Evolutionary conservation across 2,113 vertebrate genomes (phyloP), one percentile per base, ranked within the genome.

Genomic region (Phaetusa simplex): DNA sequence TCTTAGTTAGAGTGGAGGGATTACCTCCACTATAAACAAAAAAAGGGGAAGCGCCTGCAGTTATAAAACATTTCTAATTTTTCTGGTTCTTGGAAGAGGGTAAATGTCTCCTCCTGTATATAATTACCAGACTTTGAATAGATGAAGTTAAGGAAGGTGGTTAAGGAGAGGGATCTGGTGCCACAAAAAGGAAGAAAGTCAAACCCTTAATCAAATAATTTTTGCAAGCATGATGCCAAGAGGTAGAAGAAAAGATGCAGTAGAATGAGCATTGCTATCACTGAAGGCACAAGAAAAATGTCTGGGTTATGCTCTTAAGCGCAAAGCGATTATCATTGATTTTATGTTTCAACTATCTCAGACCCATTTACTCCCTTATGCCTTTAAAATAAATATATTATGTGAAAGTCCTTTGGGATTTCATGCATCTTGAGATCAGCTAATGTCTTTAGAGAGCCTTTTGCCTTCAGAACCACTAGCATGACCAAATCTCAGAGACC

Each of bases 311-410:
- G 24, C 22, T 91, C 26, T 76, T 95, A 93, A 94, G 49, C 69
- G 49, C 20, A 94, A 79, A 79, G n/a, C 34, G 50, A 80, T 95
- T 89, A 89, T 69, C 49, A 87, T 82, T 94, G 66, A 59, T 89
- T 93, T 95, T 95, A 93, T 91, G 45, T 93, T 94, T 91, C 84
- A 73, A 21, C 95, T 95, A 85, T 95, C 71, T 93, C 65, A 89
- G 86, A 73, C 49, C 89, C 58, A 73, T 94, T 95, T 95, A 21
- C 53, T 91, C 53, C 40, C 34, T 92, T 87, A 82, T 85, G 34
- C 16, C 70, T 85, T 95, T 87, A 77, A 82, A 95, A 95, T 69
- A 94, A 96, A 91, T 73, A 74, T 34, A 86, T 58, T 76, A 65
- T 23, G 17, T 80, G 17, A 45, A 91, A 89, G 12, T 79, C 62